These are phyloP conservation scores for Hipposideros larvatus DNA, from an alignment of 2,797 vertebrate species.

Conservation along the genomic window DNA sequence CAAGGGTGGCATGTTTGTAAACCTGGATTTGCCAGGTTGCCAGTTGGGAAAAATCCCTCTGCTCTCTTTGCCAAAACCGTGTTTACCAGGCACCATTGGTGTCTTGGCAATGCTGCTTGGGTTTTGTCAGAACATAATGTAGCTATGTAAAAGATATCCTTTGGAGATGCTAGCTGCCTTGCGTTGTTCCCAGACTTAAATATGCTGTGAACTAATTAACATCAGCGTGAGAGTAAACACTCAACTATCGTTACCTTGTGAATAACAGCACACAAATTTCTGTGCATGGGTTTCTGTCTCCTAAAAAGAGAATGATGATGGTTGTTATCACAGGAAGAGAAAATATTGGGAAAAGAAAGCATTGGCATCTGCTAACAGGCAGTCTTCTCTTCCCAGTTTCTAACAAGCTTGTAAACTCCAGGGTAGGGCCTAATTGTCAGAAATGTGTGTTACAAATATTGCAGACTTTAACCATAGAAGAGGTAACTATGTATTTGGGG, in stretches of 20 bases:
- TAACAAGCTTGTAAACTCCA: constrained; percentile 28
- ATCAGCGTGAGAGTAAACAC: constrained; percentile 57
- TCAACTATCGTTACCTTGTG: constrained; percentile 66
- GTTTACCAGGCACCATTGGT: constrained; percentile 76
- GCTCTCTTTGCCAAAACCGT: constrained; percentile 83
- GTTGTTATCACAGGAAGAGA: constrained; percentile 68
- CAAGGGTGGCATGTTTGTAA: constrained; percentile 87
- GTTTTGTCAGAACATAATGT: constrained; percentile 79
- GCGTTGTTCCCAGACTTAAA: constrained; percentile 72
- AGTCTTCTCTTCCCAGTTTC: constrained; percentile 22
- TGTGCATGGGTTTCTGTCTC: constrained; percentile 69
- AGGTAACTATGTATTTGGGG: not conserved
- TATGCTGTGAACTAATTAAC: constrained; percentile 79
- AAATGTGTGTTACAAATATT: not conserved
- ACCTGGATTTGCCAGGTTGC: constrained; percentile 87
- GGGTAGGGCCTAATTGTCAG: not conserved
- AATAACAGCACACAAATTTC: constrained; percentile 69
- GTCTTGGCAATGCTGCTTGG: constrained; percentile 72
- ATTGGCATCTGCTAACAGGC: not conserved
- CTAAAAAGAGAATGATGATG: constrained; percentile 71
- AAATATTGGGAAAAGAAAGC: constrained; percentile 53
- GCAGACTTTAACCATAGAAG: not conserved
- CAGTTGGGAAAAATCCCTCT: constrained; percentile 86
- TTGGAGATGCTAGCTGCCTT: constrained; percentile 69
- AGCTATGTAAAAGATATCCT: constrained; percentile 74